Evolutionary conservation across 2,113 vertebrate genomes (phyloP), one percentile per base, ranked within the genome.

Genomic region (Sisor rabdophorus): DNA sequence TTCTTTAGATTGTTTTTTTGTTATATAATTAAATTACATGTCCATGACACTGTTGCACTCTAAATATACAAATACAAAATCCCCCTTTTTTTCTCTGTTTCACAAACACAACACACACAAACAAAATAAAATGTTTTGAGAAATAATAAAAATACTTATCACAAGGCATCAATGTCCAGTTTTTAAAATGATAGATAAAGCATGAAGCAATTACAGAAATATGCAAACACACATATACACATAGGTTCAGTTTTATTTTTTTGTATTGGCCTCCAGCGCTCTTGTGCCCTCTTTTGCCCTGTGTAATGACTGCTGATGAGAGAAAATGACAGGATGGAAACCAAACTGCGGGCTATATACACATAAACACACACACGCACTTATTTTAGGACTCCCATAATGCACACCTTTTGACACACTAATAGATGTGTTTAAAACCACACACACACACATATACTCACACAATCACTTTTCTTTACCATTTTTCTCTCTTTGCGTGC

Each of bases 181-280:
- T 81, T 53, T 53, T 53, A 50, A 32, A 2, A 73, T 72, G 52
- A 68, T 32, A 83, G 60, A 82, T 72, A 80, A 54, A 52, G 32
- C 63, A 67, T 63, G 76, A 68, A 40, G 24, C 63, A 40, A 68
- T 68, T 68, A 59, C 71, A 80, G 72, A 79, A 74, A 80, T 73
- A 69, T 71, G 61, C 74, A 65, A 16, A 63, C 52, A 65, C 53
- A 65, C 6, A 65, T 20, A 55, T 5, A 55, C 50, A 63, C 52
- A 76, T 53, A 68, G 20, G 30, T 67, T 81, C 87, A 82, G 69
- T 76, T 40, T 32, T 76, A 17, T 58, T 63, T 56, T 52, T 32
- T 80, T 89, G 85, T 82, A 68, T 84, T 85, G 80, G 84, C 68
- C 82, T 71, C 75, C 80, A 73, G 53, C 20, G 81, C 54, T 47